These are phyloP conservation scores for Parotia lawesii DNA, from an alignment of 2,113 vertebrate genomes.

Conservation along the genomic window DNA sequence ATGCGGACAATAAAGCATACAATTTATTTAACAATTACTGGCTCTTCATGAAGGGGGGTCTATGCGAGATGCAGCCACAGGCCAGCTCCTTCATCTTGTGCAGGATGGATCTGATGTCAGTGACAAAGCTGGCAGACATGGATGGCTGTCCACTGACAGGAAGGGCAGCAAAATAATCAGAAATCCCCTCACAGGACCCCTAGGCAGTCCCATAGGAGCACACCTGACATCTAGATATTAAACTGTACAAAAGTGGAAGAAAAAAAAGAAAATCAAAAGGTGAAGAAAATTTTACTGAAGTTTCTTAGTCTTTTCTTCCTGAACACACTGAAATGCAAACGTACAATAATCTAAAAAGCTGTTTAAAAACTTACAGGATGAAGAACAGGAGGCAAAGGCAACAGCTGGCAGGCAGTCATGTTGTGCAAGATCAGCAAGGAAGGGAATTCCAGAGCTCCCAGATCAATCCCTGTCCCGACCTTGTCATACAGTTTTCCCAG, in stretches of 20 bases:
- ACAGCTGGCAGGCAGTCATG: neutral
- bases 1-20: conserved; percentile 47
- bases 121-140: neutral
- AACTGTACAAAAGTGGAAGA: neutral
- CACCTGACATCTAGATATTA: neutral
- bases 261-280: neutral
- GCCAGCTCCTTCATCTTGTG: neutral
- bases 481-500: neutral
- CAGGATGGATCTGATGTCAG: neutral
- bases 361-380: neutral
- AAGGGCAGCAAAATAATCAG: neutral
- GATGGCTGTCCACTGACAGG: neutral
- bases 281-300: neutral
- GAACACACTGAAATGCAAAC: accelerated
- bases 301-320: neutral
- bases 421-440: neutral
- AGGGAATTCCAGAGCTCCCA: neutral
- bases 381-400: neutral
- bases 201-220: accelerated
- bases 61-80: neutral
- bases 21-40: conserved; percentile 61
- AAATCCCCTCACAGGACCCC: neutral
- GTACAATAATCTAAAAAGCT: neutral
- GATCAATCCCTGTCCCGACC: neutral
- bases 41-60: neutral